A percentile compares a stretch with the other conserved stretches of the same genome.
Conservation (phyloP, 2,888 invertebrate genomes). For the Marasmarcha lunaedactyla region DNA sequence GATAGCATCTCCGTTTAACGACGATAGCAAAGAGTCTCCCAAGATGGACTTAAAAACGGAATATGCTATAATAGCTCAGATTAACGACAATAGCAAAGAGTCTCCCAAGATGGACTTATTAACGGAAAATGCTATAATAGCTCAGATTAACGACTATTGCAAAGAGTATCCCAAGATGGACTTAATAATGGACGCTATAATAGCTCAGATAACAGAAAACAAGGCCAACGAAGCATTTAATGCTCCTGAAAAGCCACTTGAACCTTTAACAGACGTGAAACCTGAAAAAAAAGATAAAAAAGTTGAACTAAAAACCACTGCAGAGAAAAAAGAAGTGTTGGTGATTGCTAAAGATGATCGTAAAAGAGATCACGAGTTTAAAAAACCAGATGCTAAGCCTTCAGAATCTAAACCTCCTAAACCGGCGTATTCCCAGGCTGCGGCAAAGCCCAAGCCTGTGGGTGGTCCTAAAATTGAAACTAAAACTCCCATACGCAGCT, state of each 20-base stretch:
- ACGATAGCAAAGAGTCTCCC: not conserved
- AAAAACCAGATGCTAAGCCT: constrained; percentile 28
- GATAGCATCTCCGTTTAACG: no score
- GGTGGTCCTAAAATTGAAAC: constrained; percentile 35
- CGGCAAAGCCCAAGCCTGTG: constrained; percentile 55
- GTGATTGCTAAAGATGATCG: constrained; percentile 13
- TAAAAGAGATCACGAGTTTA: constrained; percentile 18
- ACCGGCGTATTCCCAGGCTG: constrained; percentile 64
- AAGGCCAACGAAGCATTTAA: no score
- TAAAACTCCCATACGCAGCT: constrained; percentile 31
- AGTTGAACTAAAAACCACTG: not conserved
- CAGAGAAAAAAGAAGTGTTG: not conserved
- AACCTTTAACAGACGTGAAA: not conserved
- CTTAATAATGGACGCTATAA: not conserved
- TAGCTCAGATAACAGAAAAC: not conserved
- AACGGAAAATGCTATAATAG: no score
- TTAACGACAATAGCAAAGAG: no score
- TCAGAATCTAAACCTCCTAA: constrained; percentile 29
- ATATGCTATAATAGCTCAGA: no score
- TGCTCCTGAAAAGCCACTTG: no score
- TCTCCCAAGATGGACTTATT: no score
- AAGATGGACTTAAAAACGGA: not conserved
- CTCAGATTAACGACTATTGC: not conserved
- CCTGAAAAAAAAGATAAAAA: not conserved
- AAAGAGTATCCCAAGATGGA: not conserved